phyloP scores from a whole-genome alignment of 1,140 invertebrate genomes.

The Macrosteles quadrilineatus region DNA sequence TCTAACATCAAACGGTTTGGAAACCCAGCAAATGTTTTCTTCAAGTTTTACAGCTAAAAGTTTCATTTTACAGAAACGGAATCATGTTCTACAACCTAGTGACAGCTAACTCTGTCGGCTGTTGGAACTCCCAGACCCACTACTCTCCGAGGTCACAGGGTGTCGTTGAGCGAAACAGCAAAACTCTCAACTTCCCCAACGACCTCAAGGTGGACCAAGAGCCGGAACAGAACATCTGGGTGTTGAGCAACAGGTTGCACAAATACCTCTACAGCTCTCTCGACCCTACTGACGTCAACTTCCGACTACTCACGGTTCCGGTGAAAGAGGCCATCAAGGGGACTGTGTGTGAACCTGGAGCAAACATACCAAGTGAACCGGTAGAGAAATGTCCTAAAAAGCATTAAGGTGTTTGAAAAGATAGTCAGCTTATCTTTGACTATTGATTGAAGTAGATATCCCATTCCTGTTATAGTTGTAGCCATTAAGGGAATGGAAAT shows the following conservation, averaged over 20 bases:
- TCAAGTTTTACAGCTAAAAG: constrained; percentile 48
- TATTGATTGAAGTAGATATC: too few species aligned
- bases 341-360: constrained; percentile 67
- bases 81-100: constrained; percentile 79
- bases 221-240: constrained; percentile 66
- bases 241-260: constrained; percentile 71
- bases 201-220: constrained; percentile 74
- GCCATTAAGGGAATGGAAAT: too few species aligned
- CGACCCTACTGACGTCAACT: constrained; percentile 67
- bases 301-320: constrained; percentile 65
- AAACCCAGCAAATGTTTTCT: neutral
- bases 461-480: too few species aligned
- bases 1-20: too few species aligned
- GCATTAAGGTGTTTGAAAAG: too few species aligned
- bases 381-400: neutral
- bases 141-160: constrained; percentile 57
- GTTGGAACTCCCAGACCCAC: constrained; percentile 65
- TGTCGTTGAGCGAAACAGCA: constrained; percentile 59
- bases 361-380: neutral
- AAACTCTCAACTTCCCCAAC: constrained; percentile 72
- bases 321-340: constrained; percentile 60
- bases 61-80: constrained; percentile 61
- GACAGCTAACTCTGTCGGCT: constrained; percentile 69
- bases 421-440: too few species aligned
- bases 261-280: constrained; percentile 69